Evolutionary conservation across 2,113 vertebrate genomes (phyloP).

Genomic region (Globicephala melas): DNA sequence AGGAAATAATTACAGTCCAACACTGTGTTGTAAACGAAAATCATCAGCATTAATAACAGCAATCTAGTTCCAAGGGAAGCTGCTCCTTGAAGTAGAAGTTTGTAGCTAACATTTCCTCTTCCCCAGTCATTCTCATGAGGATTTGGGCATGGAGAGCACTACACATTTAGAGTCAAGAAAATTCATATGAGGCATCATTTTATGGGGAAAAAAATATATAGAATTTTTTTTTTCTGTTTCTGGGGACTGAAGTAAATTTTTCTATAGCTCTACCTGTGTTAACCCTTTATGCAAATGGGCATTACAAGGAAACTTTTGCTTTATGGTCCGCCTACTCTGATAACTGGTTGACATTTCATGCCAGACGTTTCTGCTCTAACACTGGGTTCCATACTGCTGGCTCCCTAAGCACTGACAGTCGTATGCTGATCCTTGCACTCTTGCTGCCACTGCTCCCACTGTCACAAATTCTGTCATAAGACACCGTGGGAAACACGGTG

Average conservation of each 20-base stretch:
- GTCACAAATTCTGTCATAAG: background rate
- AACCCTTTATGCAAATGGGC: background rate
- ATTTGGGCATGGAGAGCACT: background rate
- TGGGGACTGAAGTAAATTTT: background rate
- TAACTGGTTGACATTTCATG: background rate
- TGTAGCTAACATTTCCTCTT: background rate
- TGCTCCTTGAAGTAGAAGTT: background rate
- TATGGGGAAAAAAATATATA: background rate
- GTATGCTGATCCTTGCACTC: background rate
- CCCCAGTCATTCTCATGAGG: background rate
- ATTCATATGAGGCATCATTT: background rate
- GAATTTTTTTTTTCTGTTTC: background rate
- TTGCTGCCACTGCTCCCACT: accelerated
- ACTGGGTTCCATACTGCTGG: background rate
- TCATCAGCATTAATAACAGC: slow-evolving; percentile 33
- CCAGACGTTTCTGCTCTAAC: background rate
- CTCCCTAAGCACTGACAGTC: background rate
- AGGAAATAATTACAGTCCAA: slow-evolving; percentile 41
- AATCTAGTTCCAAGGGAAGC: slow-evolving; percentile 27
- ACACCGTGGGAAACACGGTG: background rate
- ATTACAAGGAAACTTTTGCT: background rate
- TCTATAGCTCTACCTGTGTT: background rate
- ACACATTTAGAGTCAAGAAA: background rate
- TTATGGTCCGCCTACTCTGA: background rate
- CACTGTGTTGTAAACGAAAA: background rate